Evolutionary conservation across 2,113 vertebrate genomes (phyloP), one percentile per base, ranked within the genome.

Genomic region (Anguilla japonica): DNA sequence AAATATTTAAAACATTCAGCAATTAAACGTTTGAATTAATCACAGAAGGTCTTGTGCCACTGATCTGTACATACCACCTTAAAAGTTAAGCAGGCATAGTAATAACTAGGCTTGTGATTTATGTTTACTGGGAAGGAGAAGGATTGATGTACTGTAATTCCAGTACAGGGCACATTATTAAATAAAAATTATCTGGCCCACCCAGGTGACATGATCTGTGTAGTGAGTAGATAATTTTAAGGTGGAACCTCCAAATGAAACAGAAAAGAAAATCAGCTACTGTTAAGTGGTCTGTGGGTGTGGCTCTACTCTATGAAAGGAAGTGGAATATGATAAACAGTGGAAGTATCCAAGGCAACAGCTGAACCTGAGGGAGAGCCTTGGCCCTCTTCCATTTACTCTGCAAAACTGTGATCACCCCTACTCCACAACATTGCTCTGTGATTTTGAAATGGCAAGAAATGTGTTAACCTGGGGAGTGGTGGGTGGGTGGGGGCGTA

Each of bases 321-420:
- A 86, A 9, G 83, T 60, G 81, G 86, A 34, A 84, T 81, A 82
- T 87, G 40, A 75, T 5, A 29, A 67, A 80, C 78, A 15, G 41
- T 90, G 88, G 85, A 88, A 89, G 88, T 88, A 93, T 84, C 86
- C 63, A 80, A 80, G 85, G 22, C 9, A 80, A 83, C 81, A 85
- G 56, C 56, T 60, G 56, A 20, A 60, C 56, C 56, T 60, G 56
- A 60, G 18, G 56, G 56, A 60, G 56, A 60, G 14, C 14, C 56
- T 16, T 60, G 14, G 18, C 56, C 15, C 14, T 57, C 56, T 60
- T 14, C 8, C 43, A 46, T 46, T 46, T 46, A 46, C 43, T 46
- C 43, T 46, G 43, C 43, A 46, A 46, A 46, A 46, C 43, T 4
- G 43, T 46, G 43, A 46, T 46, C 43, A 46, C 43, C 8, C 8